A percentile compares a stretch with the other conserved stretches of the same genome.
Conservation (phyloP, 92 coral and sea anemone species). For the Porites evermanni region DNA sequence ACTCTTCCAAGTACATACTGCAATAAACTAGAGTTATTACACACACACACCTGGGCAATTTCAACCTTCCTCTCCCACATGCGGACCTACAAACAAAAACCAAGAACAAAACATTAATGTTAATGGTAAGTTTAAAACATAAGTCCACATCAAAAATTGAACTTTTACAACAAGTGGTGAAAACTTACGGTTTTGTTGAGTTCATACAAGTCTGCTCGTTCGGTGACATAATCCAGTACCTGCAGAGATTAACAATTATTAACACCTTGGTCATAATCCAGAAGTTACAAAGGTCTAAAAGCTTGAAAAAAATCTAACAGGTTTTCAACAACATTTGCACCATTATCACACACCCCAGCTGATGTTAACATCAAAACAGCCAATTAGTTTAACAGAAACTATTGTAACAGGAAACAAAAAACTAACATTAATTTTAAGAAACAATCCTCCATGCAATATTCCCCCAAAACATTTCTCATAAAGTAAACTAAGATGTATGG, state of each 20-base stretch:
- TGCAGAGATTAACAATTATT: conserved; percentile 8
- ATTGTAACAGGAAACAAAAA: too few relatives aligned
- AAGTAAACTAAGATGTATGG: too few relatives aligned
- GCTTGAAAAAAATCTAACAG: too few relatives aligned
- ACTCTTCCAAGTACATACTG: background rate
- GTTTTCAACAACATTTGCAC: too few relatives aligned
- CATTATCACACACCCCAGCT: too few relatives aligned
- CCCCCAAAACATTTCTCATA: too few relatives aligned
- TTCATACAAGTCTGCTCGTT: conserved; percentile 96
- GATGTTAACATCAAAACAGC: too few relatives aligned
- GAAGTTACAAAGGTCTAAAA: too few relatives aligned
- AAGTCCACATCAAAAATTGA: background rate
- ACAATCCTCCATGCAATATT: too few relatives aligned
- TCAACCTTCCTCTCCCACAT: conserved; percentile 99
- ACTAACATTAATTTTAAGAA: too few relatives aligned
- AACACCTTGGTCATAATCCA: too few relatives aligned
- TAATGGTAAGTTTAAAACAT: background rate
- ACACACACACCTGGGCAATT: conserved; percentile 84
- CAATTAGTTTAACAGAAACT: too few relatives aligned
- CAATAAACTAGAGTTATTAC: background rate
- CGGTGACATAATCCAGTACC: conserved; percentile 98
- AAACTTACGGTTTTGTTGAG: conserved; percentile 90
- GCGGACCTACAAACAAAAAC: conserved; percentile 52
- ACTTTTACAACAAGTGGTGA: background rate
- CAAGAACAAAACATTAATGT: background rate